These are phyloP conservation scores for Hylaea fasciaria DNA, from an alignment of 2,888 invertebrate genomes.

Conservation along the genomic window DNA sequence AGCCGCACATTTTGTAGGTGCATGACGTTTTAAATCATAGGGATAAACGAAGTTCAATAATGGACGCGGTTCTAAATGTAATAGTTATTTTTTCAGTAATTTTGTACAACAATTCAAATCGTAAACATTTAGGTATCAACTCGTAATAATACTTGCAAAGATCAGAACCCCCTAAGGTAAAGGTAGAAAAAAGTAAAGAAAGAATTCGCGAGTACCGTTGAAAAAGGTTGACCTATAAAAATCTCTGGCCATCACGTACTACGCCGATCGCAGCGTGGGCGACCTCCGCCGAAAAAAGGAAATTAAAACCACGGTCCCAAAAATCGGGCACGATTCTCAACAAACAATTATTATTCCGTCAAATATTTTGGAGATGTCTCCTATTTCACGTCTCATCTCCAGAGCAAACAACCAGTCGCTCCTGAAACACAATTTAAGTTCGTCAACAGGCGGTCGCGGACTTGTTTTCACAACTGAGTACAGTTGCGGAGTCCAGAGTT, in stretches of 20 bases:
- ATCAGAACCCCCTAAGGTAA: too few species aligned
- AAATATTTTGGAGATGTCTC: slow-evolving; percentile 56
- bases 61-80: too few species aligned
- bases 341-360: slow-evolving; percentile 50
- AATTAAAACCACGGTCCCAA: slow-evolving; percentile 31
- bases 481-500: slow-evolving; percentile 44
- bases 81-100: too few species aligned
- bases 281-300: slow-evolving; percentile 36
- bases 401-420: slow-evolving; percentile 58
- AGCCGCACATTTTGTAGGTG: too few species aligned
- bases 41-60: too few species aligned
- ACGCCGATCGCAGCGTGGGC: neutral
- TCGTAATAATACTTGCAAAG: too few species aligned
- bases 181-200: too few species aligned
- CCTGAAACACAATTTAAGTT: slow-evolving; percentile 75
- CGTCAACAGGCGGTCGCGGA: slow-evolving; percentile 63
- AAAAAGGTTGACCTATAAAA: too few species aligned
- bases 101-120: too few species aligned
- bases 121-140: too few species aligned
- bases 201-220: too few species aligned
- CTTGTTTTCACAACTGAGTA: slow-evolving; percentile 54
- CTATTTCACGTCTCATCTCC: slow-evolving; percentile 57
- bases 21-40: too few species aligned
- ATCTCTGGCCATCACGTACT: neutral
- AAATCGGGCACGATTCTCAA: slow-evolving; percentile 34